Conservation (phyloP, 2,797 vertebrate species). For the Phoeniculus purpureus region DNA sequence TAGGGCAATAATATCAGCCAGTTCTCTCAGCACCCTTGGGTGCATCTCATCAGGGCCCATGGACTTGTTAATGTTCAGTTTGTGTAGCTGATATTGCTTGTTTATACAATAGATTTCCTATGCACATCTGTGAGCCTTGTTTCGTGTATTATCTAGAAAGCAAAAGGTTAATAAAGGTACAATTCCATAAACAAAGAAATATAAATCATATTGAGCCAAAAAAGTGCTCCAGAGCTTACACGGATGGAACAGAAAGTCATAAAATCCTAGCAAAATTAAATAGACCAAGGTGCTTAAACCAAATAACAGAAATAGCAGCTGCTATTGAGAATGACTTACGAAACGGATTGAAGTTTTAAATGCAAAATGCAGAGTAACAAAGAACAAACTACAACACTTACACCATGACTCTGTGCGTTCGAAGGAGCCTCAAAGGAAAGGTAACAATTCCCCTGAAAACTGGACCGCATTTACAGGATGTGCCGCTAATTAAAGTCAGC, state of each 20-base stretch:
- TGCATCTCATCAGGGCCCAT: too few relatives aligned
- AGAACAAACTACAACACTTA: not conserved
- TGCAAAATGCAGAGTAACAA: not conserved
- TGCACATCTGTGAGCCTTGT: not conserved
- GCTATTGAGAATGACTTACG: not conserved
- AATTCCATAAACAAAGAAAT: slow-evolving; percentile 25
- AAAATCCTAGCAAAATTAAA: slow-evolving; percentile 17
- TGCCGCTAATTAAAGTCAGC: slow-evolving; percentile 49
- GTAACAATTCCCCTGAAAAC: not conserved
- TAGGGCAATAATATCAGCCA: too few relatives aligned
- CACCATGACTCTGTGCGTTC: not conserved
- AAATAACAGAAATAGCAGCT: not conserved
- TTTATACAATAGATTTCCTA: not conserved
- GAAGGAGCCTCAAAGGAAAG: slow-evolving; percentile 4
- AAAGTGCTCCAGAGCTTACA: not conserved
- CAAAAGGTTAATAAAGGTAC: not conserved
- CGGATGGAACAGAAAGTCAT: not conserved
- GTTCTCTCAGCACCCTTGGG: too few relatives aligned
- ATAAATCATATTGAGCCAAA: not conserved
- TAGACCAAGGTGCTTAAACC: slow-evolving; percentile 1
- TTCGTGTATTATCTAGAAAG: slow-evolving; percentile 8
- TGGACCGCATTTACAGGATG: not conserved
- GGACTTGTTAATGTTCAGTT: too few relatives aligned
- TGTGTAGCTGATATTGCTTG: too few relatives aligned
- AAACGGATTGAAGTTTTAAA: not conserved